Conservation (phyloP, 2,797 vertebrate genomes). For the Ctenosaura bakeri region DNA sequence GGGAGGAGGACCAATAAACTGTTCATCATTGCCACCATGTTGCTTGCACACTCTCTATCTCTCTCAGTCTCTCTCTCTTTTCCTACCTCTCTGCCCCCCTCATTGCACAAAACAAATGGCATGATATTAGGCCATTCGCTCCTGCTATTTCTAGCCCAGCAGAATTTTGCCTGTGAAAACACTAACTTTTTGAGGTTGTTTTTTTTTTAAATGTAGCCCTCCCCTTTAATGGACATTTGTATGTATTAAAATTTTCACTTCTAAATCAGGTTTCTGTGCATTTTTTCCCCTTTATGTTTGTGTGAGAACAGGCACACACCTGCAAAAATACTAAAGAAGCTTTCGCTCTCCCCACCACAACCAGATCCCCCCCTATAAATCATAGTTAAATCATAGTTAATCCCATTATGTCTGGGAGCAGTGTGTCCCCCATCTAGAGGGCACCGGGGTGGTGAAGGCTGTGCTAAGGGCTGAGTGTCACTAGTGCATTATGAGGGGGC, state of each 20-base stretch:
- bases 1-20: not conserved
- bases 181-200: conserved; percentile 11
- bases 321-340: not conserved
- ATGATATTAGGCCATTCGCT: not conserved
- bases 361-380: no score
- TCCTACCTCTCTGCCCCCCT: no score
- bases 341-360: not conserved
- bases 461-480: not conserved
- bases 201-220: not conserved
- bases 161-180: conserved; percentile 32
- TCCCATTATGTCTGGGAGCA: no score
- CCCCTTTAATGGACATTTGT: conserved; percentile 14
- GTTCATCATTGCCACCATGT: not conserved
- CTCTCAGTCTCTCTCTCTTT: not conserved
- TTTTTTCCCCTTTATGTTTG: not conserved
- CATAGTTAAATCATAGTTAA: no score
- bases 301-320: not conserved
- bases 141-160: not conserved
- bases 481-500: not conserved
- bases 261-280: not conserved
- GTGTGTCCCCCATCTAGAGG: no score
- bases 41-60: no score
- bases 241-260: conserved; percentile 40
- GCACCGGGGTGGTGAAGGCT: not conserved
- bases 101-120: conserved; percentile 7